Conservation (phyloP, 2,113 vertebrate species). For the Ranitomeya variabilis region DNA sequence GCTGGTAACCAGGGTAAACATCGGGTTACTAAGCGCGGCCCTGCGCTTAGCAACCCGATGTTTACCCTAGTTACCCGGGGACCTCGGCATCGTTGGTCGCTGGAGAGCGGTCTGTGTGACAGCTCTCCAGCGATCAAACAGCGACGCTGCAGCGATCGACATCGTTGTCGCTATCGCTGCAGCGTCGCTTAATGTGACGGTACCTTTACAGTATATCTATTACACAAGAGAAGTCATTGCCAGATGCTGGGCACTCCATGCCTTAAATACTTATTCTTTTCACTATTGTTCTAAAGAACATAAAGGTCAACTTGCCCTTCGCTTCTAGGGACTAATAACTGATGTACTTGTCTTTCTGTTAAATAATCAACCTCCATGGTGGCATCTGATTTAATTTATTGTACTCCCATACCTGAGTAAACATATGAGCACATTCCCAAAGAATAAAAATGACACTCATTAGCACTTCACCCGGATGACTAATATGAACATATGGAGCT, state of each 20-base stretch:
- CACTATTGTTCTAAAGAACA: constrained; percentile 49
- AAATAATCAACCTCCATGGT: constrained; percentile 19
- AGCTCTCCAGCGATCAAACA: too few species aligned
- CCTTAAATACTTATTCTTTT: constrained; percentile 38
- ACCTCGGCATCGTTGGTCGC: too few species aligned
- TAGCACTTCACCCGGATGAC: constrained; percentile 15
- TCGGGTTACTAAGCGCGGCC: too few species aligned
- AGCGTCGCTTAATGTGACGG: too few species aligned
- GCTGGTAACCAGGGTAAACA: too few species aligned
- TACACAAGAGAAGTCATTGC: constrained; percentile 12
- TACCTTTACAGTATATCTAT: neutral
- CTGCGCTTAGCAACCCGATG: too few species aligned
- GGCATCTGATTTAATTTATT: constrained; percentile 43
- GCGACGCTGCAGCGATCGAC: too few species aligned
- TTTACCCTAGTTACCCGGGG: too few species aligned
- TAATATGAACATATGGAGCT: neutral
- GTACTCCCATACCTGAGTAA: constrained; percentile 11
- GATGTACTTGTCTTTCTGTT: constrained; percentile 23
- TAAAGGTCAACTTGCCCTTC: constrained; percentile 46
- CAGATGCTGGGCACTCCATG: constrained; percentile 11
- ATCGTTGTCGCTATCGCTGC: too few species aligned
- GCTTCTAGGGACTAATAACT: constrained; percentile 19
- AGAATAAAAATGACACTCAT: constrained; percentile 40
- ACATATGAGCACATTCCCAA: constrained; percentile 32
- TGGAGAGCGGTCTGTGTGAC: too few species aligned